Base-by-base conservation (phyloP, 2,888 invertebrate genomes). In the Lamproptera curius region DNA sequence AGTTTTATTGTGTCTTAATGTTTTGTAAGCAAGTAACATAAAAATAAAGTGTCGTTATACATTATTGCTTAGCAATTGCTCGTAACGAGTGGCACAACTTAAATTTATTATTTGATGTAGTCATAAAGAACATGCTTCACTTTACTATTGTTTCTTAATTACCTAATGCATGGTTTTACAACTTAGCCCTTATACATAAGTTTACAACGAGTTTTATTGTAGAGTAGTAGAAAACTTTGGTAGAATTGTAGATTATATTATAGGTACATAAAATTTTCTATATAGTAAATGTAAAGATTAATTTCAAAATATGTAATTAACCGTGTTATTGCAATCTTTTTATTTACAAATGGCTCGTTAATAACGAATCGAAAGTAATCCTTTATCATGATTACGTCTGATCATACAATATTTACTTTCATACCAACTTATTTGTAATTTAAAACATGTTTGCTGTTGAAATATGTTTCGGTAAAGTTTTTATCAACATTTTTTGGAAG, bases 11-110 rank as follows among this genome's bases (percentile, higher is more conserved):
- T n/a, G n/a, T n/a, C n/a, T n/a, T n/a, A n/a, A n/a, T n/a, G n/a
- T n/a, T n/a, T n/a, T n/a, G n/a, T n/a, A n/a, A n/a, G n/a, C n/a
- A n/a, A n/a, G 9, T 28, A 31, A 31, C 31, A 31, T 31, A 31
- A 31, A 31, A 31, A n/a, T n/a, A 11, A 11, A 28, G 28, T 2
- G 11, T 13, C 34, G 16, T 34, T 40, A 26, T n/a, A 33, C 33
- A 34, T 38, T 39, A 39, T 28, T 16, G 40, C n/a, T 40, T 46
- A 34, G 13, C 40, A 34, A 40, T 35, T 23, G 16, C 11, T 26
- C 13, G 11, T 35, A 42, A 35, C 35, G 16, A 23, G 39, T 34
- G 11, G 13, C 39, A 34, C 46, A 40, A 46, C 34, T 46, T 16
- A 41, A 41, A 11, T 41, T 8, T 46, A 40, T 11, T 31, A 11